These are phyloP conservation scores for Pollicipes pollicipes DNA, from an alignment of 1,140 invertebrate species.

Conservation along the genomic window DNA sequence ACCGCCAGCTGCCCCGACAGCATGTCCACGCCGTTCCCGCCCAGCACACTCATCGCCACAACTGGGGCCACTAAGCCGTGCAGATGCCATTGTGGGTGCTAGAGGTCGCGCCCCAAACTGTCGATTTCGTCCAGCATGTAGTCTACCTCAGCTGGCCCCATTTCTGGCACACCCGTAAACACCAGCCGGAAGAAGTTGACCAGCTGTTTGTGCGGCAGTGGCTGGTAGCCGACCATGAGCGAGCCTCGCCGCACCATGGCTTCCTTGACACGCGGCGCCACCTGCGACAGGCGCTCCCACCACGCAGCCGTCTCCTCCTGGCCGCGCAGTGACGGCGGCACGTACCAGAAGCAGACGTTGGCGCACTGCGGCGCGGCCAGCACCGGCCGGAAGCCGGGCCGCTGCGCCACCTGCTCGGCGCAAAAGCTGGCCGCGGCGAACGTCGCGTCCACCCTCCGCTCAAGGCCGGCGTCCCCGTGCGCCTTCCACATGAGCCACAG, in stretches of 20 bases:
- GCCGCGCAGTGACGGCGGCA: constrained; percentile 49
- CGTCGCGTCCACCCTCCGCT: constrained; percentile 39
- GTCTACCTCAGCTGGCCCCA: constrained; percentile 39
- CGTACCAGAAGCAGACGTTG: constrained; percentile 85
- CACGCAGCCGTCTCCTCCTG: constrained; percentile 41
- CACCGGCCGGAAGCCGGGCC: constrained; percentile 21
- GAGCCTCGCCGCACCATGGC: constrained; percentile 51
- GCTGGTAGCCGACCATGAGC: constrained; percentile 73
- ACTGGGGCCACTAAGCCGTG: too few relatives aligned
- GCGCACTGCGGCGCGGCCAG: constrained; percentile 43
- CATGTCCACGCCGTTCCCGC: too few relatives aligned
- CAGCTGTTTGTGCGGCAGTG: constrained; percentile 40
- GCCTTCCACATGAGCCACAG: constrained; percentile 82
- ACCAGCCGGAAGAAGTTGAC: constrained; percentile 80
- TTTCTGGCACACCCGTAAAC: constrained; percentile 52
- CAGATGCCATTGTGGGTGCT: constrained; percentile 8
- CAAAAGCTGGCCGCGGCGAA: constrained; percentile 31
- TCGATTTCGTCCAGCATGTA: constrained; percentile 41
- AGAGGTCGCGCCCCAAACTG: constrained; percentile 32
- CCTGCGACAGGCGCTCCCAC: constrained; percentile 46
- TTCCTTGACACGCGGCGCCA: constrained; percentile 70
- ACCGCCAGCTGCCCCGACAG: too few relatives aligned
- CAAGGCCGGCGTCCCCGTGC: constrained; percentile 41
- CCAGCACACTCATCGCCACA: too few relatives aligned
- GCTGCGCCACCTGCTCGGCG: constrained; percentile 15